A percentile compares a stretch with the other conserved stretches of the same genome.
These are phyloP conservation scores for Kryptolebias ocellatus DNA, from an alignment of 2,797 vertebrate species.

Conservation along the genomic window DNA sequence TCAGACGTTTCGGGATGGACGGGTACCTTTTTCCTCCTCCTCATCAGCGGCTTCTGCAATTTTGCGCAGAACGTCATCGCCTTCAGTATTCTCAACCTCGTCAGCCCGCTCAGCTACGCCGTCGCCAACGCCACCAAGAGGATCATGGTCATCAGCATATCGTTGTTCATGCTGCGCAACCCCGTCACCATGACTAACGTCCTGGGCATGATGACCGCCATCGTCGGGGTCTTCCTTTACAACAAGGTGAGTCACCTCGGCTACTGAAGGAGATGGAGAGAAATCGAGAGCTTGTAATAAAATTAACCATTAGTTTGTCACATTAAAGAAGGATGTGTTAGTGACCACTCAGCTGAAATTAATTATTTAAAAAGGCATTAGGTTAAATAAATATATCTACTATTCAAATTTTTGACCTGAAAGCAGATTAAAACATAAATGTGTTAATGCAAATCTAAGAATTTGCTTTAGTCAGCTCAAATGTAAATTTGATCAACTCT, in stretches of 20 bases:
- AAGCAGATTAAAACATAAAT: too few relatives aligned
- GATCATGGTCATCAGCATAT: conserved; percentile 98
- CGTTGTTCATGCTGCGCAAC: conserved; percentile 94
- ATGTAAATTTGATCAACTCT: too few relatives aligned
- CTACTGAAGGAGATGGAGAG: neutral
- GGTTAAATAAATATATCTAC: too few relatives aligned
- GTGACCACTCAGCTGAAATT: too few relatives aligned
- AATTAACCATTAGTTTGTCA: too few relatives aligned
- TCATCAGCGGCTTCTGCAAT: conserved; percentile 97
- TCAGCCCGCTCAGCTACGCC: conserved; percentile 97
- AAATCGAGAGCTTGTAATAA: too few relatives aligned
- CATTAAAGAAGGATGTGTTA: too few relatives aligned
- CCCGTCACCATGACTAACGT: conserved; percentile 92
- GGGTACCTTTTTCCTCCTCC: conserved; percentile 89
- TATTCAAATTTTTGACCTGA: too few relatives aligned
- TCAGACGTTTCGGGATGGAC: conserved; percentile 84
- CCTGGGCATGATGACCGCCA: conserved; percentile 96
- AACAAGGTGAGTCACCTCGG: conserved; percentile 87
- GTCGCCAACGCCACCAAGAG: conserved; percentile 98
- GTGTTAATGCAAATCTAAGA: too few relatives aligned
- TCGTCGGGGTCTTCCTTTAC: conserved; percentile 95
- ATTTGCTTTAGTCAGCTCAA: too few relatives aligned
- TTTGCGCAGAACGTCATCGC: conserved; percentile 98
- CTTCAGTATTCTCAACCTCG: conserved; percentile 96
- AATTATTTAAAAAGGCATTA: too few relatives aligned